These are phyloP conservation scores for Strigamia crassipes DNA, from an alignment of 2,888 invertebrate genomes.

Conservation along the genomic window DNA sequence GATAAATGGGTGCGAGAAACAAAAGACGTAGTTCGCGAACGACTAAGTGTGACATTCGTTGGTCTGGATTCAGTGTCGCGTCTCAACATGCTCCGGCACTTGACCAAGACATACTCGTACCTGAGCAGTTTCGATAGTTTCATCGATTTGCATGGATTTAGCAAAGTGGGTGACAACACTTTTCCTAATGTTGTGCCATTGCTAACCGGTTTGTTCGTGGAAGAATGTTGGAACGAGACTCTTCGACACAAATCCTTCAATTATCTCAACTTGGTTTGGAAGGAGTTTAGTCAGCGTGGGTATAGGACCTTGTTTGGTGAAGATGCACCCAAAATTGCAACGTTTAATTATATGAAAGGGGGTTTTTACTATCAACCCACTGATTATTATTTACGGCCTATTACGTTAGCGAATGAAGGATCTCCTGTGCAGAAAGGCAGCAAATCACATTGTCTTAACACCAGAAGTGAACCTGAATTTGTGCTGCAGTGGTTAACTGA, in stretches of 20 bases:
- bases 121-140: slow-evolving; percentile 70
- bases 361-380: slow-evolving; percentile 76
- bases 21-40: slow-evolving; percentile 6
- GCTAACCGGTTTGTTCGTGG: slow-evolving; percentile 52
- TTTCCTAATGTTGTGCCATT: slow-evolving; percentile 52
- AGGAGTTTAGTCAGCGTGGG: slow-evolving; percentile 51
- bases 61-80: slow-evolving; percentile 86
- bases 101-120: slow-evolving; percentile 73
- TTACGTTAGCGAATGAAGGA: slow-evolving; percentile 70
- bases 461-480: slow-evolving; percentile 61
- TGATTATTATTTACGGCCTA: slow-evolving; percentile 79
- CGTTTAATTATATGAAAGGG: slow-evolving; percentile 74
- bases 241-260: slow-evolving; percentile 51
- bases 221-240: slow-evolving; percentile 50
- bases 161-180: slow-evolving; percentile 58
- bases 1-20: slow-evolving; percentile 24
- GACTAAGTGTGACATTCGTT: slow-evolving; percentile 73
- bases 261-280: slow-evolving; percentile 52
- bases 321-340: slow-evolving; percentile 73
- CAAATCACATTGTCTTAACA: slow-evolving; percentile 72
- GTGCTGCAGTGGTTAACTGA: slow-evolving; percentile 43
- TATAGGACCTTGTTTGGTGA: slow-evolving; percentile 74
- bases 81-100: slow-evolving; percentile 73
- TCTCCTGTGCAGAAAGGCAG: slow-evolving; percentile 71
- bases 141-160: slow-evolving; percentile 74